phyloP scores from a whole-genome alignment of 23 tunicate genomes.

The Styela clava region DNA sequence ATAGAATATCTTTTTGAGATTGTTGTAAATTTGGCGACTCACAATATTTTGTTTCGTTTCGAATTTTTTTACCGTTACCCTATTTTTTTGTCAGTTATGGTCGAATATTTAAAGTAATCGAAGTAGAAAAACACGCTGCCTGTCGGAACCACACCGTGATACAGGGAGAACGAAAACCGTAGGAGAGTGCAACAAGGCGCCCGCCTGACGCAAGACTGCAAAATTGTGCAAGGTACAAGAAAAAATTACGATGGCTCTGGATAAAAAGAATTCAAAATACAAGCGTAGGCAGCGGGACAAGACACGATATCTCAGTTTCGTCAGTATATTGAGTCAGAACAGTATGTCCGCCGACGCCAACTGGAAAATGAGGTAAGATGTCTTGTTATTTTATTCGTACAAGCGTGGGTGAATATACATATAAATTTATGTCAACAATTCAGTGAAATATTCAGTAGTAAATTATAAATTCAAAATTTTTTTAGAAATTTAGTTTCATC shows the following conservation, averaged over 20 bases:
- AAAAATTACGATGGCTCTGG: constrained; percentile 14
- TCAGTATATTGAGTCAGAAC: constrained; percentile 78
- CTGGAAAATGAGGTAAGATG: constrained; percentile 88
- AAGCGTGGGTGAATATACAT: not conserved
- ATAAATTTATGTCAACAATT: not conserved
- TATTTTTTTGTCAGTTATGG: too few species aligned
- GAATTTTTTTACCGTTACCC: too few species aligned
- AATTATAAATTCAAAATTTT: not conserved
- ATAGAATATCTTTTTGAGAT: too few species aligned
- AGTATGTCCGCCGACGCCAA: constrained; percentile 77
- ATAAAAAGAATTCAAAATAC: constrained; percentile 17
- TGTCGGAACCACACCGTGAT: too few species aligned
- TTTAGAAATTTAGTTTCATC: not conserved
- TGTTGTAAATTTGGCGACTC: too few species aligned
- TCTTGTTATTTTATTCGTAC: not conserved
- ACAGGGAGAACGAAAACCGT: too few species aligned
- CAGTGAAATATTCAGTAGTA: not conserved
- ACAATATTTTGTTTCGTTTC: too few species aligned
- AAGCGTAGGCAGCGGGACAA: constrained; percentile 57
- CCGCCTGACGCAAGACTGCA: not conserved
- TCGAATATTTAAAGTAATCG: too few species aligned
- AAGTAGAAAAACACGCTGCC: too few species aligned
- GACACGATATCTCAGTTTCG: constrained; percentile 84
- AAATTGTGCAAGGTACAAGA: not conserved
- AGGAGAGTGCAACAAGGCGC: not conserved